Percentiles rank a stretch among this genome's conserved stretches.
Evolutionary conservation across 1,140 invertebrate genomes (phyloP).

Genomic region (Drosophila mayri): DNA sequence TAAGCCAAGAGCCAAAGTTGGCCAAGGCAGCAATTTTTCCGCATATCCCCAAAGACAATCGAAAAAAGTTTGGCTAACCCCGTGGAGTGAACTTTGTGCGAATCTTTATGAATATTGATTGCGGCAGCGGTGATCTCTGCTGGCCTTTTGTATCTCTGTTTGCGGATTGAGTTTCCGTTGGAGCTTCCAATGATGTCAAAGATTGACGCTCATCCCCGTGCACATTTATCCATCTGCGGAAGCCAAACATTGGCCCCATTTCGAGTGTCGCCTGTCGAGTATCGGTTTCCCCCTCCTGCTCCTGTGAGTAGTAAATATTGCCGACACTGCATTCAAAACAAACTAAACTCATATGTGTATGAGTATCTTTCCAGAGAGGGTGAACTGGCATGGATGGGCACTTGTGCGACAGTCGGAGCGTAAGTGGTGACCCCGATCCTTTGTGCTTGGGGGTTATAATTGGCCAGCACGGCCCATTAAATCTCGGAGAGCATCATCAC

Average conservation of each 20-base stretch:
- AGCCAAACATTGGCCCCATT: slow-evolving; percentile 51
- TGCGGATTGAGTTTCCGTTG: slow-evolving; percentile 27
- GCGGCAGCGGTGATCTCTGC: slow-evolving; percentile 37
- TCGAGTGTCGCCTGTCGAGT: slow-evolving; percentile 33
- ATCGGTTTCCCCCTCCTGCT: slow-evolving; percentile 41
- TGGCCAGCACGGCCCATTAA: slow-evolving; percentile 72
- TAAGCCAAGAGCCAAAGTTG: slow-evolving; percentile 52
- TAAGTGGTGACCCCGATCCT: slow-evolving; percentile 45
- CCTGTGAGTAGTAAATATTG: slow-evolving; percentile 47
- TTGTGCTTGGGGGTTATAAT: slow-evolving; percentile 44
- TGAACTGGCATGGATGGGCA: background rate
- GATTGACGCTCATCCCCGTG: slow-evolving; percentile 6
- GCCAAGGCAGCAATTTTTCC: slow-evolving; percentile 25
- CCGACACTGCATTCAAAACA: slow-evolving; percentile 26
- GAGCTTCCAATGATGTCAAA: slow-evolving; percentile 8
- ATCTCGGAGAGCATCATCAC: slow-evolving; percentile 36
- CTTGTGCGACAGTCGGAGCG: slow-evolving; percentile 24
- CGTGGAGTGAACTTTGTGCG: slow-evolving; percentile 25
- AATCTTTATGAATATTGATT: slow-evolving; percentile 58
- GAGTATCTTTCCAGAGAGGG: slow-evolving; percentile 18
- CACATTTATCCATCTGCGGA: slow-evolving; percentile 27
- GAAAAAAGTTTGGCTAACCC: slow-evolving; percentile 52
- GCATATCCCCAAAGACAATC: slow-evolving; percentile 54
- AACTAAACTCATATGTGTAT: slow-evolving; percentile 28
- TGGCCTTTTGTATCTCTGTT: slow-evolving; percentile 20